Percentiles rank a stretch among this genome's conserved stretches.
phyloP scores from a whole-genome alignment of 1,140 invertebrate species.

The silkworm (Bombyx mori) region ASM3026992v2 NC_085122.1:9125501-9126000 shows the following conservation, averaged over 20 bases:
- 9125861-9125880: conserved; percentile 10
- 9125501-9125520: no score
- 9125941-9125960: background rate
- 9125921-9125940: background rate
- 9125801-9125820: background rate
- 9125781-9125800: conserved; percentile 5
- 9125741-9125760: no score
- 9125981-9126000: no score
- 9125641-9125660: no score
- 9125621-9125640: no score
- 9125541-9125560: no score
- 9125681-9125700: no score
- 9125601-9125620: no score
- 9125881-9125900: background rate
- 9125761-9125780: conserved; percentile 2
- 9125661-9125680: no score
- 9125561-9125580: no score
- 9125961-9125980: background rate
- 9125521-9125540: no score
- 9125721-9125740: background rate
- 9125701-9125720: background rate
- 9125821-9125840: conserved; percentile 9
- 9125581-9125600: no score
- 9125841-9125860: conserved; percentile 18
- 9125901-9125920: background rate